Evolutionary conservation across 2,113 vertebrate genomes (phyloP).

Genomic region (Xenus cinereus): DNA sequence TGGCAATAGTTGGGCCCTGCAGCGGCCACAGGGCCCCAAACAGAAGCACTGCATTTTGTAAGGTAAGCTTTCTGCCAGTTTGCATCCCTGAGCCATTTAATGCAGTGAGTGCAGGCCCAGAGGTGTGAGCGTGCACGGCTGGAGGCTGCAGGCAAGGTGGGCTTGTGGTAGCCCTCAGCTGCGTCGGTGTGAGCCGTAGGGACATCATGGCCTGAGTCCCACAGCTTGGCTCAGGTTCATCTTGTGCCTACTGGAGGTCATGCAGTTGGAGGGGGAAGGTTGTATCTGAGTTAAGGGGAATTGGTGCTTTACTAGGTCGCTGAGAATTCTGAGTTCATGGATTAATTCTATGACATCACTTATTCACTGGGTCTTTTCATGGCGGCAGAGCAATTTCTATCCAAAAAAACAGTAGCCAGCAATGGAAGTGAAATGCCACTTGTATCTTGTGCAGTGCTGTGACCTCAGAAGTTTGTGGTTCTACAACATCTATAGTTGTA

Average conservation of each 20-base stretch:
- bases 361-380: not conserved
- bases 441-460: not conserved
- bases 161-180: not conserved
- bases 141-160: not conserved
- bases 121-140: accelerated
- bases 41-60: not conserved
- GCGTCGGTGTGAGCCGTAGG: accelerated
- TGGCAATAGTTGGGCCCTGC: not conserved
- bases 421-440: not conserved
- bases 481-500: accelerated
- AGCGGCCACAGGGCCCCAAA: not conserved
- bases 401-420: not conserved
- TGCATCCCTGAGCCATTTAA: not conserved
- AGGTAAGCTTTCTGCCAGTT: not conserved
- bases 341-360: not conserved
- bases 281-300: not conserved
- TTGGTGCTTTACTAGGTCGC: not conserved
- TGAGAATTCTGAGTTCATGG: not conserved
- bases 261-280: not conserved
- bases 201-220: not conserved
- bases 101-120: not conserved
- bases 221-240: not conserved
- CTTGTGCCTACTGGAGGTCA: not conserved
- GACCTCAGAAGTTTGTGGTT: not conserved
- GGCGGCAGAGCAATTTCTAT: not conserved